Base-by-base conservation (phyloP, 1,140 invertebrate species). In the Hermetia illucens region DNA sequence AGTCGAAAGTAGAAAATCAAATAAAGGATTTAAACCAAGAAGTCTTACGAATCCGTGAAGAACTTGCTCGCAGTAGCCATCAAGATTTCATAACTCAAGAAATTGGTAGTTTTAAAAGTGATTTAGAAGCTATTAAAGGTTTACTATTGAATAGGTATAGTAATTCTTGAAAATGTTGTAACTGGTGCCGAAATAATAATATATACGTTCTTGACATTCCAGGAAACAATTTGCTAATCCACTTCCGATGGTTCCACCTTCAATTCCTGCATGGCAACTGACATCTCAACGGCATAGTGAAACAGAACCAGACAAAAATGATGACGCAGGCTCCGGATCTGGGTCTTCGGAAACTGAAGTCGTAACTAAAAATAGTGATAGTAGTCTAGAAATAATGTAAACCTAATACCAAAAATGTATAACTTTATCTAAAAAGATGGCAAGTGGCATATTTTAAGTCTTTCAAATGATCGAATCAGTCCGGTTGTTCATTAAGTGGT, bases 211-310 rank as follows among this genome's bases (percentile, higher is more conserved):
- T 42, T 38, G 44, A 42, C 29, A 41, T 49, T 54, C 34, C 49
- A 78, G 77, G 45, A 82, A 80, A 56, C 79, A 83, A 59, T 83
- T 83, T 53, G 76, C 80, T 13, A 60, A 67, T 0, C 61, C 71
- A 4, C 43, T 54, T 13, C 42, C 47, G 3, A 66, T 74, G 3
- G 72, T 77, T 9, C 75, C 76, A 4, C 72, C 77, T 8, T 80
- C 78, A 2, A 82, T 83, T 42, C 80, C 81, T 18, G 67, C 76
- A 8, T 85, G 80, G 80, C 80, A 83, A 54, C 63, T 81, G 24
- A 66, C 71, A n/a, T 68, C 68, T 5, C 44, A 54, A 15, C 53
- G 45, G 30, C 15, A 17, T 3, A 51, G 44, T 29, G 45, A 41
- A 30, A 50, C 50, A 34, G 52, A 54, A 36, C 52, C 51, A n/a